Conservation (phyloP, 2,797 vertebrate species). For the Sebastes goodei region DNA sequence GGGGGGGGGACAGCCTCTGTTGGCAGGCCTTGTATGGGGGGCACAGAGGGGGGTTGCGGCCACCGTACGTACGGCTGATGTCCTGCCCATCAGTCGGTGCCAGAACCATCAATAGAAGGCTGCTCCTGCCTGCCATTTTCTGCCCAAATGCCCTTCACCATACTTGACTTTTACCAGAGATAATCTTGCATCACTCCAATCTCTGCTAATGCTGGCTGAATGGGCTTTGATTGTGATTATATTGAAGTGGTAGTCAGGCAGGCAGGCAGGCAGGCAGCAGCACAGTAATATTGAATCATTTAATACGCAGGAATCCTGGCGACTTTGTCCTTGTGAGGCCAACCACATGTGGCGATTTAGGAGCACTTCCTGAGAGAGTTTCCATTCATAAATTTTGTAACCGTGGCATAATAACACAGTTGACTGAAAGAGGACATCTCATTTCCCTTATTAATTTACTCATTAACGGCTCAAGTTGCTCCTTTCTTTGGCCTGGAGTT, state of each 20-base stretch:
- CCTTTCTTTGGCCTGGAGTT: conserved; percentile 17
- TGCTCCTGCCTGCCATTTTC: conserved; percentile 47
- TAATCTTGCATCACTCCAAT: conserved; percentile 74
- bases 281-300: conserved; percentile 20
- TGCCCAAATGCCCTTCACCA: conserved; percentile 52
- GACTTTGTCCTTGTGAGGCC: conserved; percentile 61
- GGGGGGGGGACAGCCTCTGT: conserved; percentile 42
- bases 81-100: conserved; percentile 14
- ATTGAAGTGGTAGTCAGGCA: conserved; percentile 33
- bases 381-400: conserved; percentile 62
- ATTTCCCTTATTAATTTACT: conserved; percentile 65
- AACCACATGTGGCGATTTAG: conserved; percentile 39
- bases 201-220: conserved; percentile 56
- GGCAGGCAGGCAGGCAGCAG: not conserved
- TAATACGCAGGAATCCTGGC: conserved; percentile 45
- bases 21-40: conserved; percentile 52
- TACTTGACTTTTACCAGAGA: conserved; percentile 50
- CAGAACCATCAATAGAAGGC: conserved; percentile 55
- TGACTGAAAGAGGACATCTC: conserved; percentile 46
- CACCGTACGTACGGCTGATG: not conserved
- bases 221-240: conserved; percentile 65
- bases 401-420: conserved; percentile 8
- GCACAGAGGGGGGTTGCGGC: conserved; percentile 48
- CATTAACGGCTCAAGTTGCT: conserved; percentile 54
- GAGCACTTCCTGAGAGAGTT: conserved; percentile 39